Conservation (phyloP, 2,888 invertebrate species). For the Scaptomyza tumidula region DNA sequence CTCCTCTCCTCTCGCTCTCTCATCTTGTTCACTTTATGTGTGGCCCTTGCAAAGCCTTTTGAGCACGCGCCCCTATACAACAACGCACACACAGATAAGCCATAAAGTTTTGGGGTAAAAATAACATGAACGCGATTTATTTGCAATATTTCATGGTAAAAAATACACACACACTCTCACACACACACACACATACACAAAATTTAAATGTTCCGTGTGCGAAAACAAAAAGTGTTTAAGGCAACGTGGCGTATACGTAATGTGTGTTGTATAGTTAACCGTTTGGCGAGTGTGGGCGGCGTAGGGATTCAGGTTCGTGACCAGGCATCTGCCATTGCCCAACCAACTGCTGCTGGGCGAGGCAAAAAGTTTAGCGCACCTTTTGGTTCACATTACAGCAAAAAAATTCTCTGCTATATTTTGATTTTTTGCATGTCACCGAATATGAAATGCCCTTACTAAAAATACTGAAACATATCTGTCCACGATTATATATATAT, state of each 20-base stretch:
- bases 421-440: background rate
- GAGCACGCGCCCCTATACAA: slow-evolving; percentile 62
- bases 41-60: slow-evolving; percentile 58
- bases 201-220: slow-evolving; percentile 75
- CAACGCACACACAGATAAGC: slow-evolving; percentile 64
- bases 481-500: no score
- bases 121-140: slow-evolving; percentile 72
- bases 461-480: no score
- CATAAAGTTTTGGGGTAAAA: slow-evolving; percentile 64
- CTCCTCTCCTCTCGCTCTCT: no score
- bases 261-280: slow-evolving; percentile 59
- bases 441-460: slow-evolving; percentile 4
- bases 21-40: slow-evolving; percentile 4
- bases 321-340: slow-evolving; percentile 23
- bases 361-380: slow-evolving; percentile 63
- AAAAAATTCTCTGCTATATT: slow-evolving; percentile 13
- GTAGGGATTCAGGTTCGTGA: background rate
- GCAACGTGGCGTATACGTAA: slow-evolving; percentile 75
- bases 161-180: background rate
- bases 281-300: slow-evolving; percentile 10
- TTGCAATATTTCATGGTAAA: slow-evolving; percentile 74
- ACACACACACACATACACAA: slow-evolving; percentile 39
- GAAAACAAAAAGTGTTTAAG: slow-evolving; percentile 78
- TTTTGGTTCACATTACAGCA: slow-evolving; percentile 58
- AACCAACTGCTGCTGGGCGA: slow-evolving; percentile 18